These are phyloP conservation scores for Bungarus multicinctus DNA, from an alignment of 2,113 vertebrate genomes.

Conservation along the genomic window DNA sequence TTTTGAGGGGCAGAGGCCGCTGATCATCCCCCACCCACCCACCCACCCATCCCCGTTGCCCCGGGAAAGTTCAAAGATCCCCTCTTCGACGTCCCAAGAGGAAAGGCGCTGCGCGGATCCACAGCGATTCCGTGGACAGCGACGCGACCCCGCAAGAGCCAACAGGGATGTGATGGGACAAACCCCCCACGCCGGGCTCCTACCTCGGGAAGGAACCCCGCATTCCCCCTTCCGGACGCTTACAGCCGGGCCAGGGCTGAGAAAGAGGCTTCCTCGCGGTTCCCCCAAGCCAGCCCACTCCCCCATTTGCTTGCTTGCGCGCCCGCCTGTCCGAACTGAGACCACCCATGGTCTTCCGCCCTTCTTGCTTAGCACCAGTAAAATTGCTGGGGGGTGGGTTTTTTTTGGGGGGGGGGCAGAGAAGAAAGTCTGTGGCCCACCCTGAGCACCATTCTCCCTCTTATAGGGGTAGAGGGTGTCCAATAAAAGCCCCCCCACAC, in stretches of 20 bases:
- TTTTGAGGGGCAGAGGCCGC: not conserved
- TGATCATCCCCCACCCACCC: too few relatives aligned
- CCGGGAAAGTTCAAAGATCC: not conserved
- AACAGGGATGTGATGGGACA: not conserved
- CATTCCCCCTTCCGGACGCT: not conserved
- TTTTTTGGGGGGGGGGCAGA: constrained; percentile 32
- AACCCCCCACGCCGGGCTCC: not conserved
- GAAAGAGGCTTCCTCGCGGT: not conserved
- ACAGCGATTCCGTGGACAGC: not conserved
- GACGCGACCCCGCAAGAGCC: not conserved
- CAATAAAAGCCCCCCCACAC: not conserved
- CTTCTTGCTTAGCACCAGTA: constrained; percentile 58
- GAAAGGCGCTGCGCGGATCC: not conserved
- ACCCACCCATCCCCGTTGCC: not conserved
- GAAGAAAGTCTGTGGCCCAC: not conserved
- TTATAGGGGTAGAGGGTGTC: not conserved
- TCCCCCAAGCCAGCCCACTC: not conserved
- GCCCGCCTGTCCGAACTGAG: not conserved
- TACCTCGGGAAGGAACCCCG: not conserved
- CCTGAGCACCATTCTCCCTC: not conserved
- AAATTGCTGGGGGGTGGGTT: not conserved
- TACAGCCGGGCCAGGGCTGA: not conserved
- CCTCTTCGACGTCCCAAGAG: not conserved
- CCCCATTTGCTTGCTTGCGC: not conserved
- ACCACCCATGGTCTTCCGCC: constrained; percentile 58